phyloP scores from a whole-genome alignment of 2,888 invertebrate genomes.

The Polydrusus pterygomalis region DNA sequence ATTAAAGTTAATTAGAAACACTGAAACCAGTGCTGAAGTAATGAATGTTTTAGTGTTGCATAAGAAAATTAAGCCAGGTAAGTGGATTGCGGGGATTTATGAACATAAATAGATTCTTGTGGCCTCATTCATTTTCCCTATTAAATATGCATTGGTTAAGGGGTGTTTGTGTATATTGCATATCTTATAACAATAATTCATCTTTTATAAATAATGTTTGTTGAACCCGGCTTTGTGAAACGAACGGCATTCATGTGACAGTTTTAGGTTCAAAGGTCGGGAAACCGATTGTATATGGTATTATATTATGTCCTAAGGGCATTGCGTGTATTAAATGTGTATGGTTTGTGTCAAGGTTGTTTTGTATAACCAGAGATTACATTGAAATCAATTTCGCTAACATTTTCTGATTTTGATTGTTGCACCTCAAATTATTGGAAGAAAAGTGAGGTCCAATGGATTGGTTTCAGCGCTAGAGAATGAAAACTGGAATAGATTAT shows the following conservation, averaged over 20 bases:
- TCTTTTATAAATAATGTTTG: neutral
- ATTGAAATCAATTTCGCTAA: too few species aligned
- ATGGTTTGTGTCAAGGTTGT: neutral
- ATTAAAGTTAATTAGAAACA: neutral
- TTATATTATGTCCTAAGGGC: neutral
- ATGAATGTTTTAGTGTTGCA: slow-evolving; percentile 29
- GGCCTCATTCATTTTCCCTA: neutral
- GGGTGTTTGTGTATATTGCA: neutral
- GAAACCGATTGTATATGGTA: neutral
- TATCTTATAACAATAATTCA: too few species aligned
- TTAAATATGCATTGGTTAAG: slow-evolving; percentile 1
- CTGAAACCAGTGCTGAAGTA: slow-evolving; percentile 7
- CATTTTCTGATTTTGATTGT: too few species aligned
- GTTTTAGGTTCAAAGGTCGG: slow-evolving; percentile 8
- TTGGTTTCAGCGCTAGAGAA: too few species aligned
- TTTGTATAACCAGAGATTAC: too few species aligned
- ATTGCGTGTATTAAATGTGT: neutral
- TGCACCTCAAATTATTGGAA: too few species aligned
- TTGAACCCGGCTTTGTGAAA: neutral
- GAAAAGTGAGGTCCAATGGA: neutral
- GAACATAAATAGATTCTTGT: slow-evolving; percentile 2
- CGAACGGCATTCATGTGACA: neutral
- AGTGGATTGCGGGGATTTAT: slow-evolving; percentile 18
- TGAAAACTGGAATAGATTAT: too few species aligned
- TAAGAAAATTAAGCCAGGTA: slow-evolving; percentile 15